Evolutionary conservation across 2,888 invertebrate genomes (phyloP), one percentile per base, ranked within the genome.

Genomic region (Stenolophus ochropezus): DNA sequence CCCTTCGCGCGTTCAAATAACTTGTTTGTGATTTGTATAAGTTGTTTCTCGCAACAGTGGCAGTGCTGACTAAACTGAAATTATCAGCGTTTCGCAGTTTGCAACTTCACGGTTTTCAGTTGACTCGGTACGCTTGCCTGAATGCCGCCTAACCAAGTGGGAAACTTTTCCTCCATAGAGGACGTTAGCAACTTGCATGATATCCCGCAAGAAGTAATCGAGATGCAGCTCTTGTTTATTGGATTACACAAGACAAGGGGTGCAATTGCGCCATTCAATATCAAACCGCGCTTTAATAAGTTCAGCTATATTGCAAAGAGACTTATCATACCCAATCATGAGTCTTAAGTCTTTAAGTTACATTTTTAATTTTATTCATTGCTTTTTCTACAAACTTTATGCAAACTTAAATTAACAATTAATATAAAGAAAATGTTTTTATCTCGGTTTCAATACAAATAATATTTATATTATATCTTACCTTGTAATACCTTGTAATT

Each of bases 61-160:
- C 42, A 61, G 33, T 71, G 79, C 80, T 80, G 80, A 80, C 73
- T 80, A 51, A 47, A 80, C 80, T 23, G 58, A 80, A 80, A 80
- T 80, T 80, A 80, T 80, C 71, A 80, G 73, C 80, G 80, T 73
- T 80, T 80, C 58, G 58, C 80, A 80, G 78, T 78, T 78, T 78
- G 49, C 49, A 78, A 73, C 73, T 71, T 80, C 69, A 23, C 51
- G 16, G 25, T 47, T 20, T 4, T 16, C 33, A 42, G 71, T 23
- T 8, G 23, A 14, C n/a, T 3, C 14, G 16, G 14, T 23, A n/a
- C 21, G 20, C 23, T 3, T 18, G 71, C 71, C 27, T 51, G 53
- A 75, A 75, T 75, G 18, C 53, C 75, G n/a, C 16, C 53, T 75
- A 53, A 53, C 53, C 75, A 53, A 75, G 75, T 75, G 53, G 27